Base-by-base conservation (phyloP, 2,888 invertebrate genomes). In the Boloria euphrosyne region DNA sequence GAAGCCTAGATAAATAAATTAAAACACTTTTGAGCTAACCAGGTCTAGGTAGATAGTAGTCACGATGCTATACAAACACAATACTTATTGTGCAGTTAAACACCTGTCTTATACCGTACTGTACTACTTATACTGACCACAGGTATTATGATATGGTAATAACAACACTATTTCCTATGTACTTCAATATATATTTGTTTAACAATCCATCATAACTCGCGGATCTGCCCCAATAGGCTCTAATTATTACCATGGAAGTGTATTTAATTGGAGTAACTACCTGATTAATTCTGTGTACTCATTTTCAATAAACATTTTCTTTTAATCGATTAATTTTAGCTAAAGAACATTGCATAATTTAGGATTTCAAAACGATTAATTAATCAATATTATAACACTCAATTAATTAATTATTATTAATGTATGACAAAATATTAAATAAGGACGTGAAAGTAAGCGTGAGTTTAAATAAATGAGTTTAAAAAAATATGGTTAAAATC, bases 181-280 rank as follows among this genome's bases (percentile, higher is more conserved):
- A 7, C 62, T 59, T 49, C 49, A 18, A 50, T 16, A 52, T 53
- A 67, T n/a, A 65, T 51, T 69, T 7, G 22, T 52, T 17, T n/a
- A 18, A 17, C 60, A 49, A n/a, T 61, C 38, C 31, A 16, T 46
- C 51, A 46, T 27, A 59, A 61, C 57, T 63, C 64, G 57, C 43
- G 54, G 66, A 62, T 68, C 65, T 72, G 75, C 74, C 76, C 77
- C 75, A 76, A 75, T 77, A 73, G 74, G 38, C 58, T 69, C 71
- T 71, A 74, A 76, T 73, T 72, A 73, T 74, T 72, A 73, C 74
- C 72, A 74, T 74, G 73, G 71, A 76, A 74, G 68, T 71, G 70
- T 69, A 68, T 66, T 71, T 72, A 74, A 74, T 76, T 75, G 69
- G 71, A 71, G 62, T 73, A 72, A 74, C 71, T 66, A 72, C 63